Evolutionary conservation across 2,888 invertebrate genomes (phyloP).

Genomic region (Neoscelio sp.): DNA sequence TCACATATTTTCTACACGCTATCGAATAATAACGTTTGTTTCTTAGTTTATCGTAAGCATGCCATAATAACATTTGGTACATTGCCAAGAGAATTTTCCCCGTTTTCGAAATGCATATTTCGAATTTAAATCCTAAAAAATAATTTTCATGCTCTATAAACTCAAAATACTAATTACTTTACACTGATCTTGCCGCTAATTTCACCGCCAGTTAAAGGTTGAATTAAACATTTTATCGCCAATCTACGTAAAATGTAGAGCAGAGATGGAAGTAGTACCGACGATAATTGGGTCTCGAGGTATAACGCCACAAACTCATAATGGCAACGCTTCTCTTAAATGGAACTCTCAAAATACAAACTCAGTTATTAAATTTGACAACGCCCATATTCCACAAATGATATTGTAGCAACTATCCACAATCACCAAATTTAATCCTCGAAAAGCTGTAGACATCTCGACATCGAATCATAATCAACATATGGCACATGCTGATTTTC

Average conservation of each 20-base stretch:
- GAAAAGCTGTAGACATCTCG: too few species aligned
- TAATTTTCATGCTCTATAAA: not conserved
- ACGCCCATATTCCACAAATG: too few species aligned
- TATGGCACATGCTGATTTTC: too few species aligned
- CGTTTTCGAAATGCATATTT: not conserved
- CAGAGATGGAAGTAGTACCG: conserved; percentile 21
- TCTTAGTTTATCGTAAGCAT: conserved; percentile 36
- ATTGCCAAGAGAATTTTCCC: conserved; percentile 26
- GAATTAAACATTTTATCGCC: conserved; percentile 36
- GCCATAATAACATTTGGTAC: conserved; percentile 46
- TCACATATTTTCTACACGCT: conserved; percentile 19
- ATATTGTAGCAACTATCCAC: not conserved
- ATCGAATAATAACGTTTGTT: conserved; percentile 30
- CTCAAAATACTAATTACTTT: conserved; percentile 16
- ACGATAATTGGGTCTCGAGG: conserved; percentile 30
- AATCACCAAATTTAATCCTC: conserved; percentile 1
- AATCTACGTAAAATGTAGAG: conserved; percentile 21
- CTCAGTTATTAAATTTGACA: conserved; percentile 6
- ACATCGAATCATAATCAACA: too few species aligned
- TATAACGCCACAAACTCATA: conserved; percentile 26
- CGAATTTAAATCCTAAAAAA: not conserved
- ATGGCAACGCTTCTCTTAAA: conserved; percentile 10
- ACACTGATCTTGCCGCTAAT: conserved; percentile 14
- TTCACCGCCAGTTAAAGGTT: conserved; percentile 20
- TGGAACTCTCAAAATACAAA: conserved; percentile 10